These are phyloP conservation scores for Mamestra configurata DNA, from an alignment of 1,140 invertebrate species.

Conservation along the genomic window DNA sequence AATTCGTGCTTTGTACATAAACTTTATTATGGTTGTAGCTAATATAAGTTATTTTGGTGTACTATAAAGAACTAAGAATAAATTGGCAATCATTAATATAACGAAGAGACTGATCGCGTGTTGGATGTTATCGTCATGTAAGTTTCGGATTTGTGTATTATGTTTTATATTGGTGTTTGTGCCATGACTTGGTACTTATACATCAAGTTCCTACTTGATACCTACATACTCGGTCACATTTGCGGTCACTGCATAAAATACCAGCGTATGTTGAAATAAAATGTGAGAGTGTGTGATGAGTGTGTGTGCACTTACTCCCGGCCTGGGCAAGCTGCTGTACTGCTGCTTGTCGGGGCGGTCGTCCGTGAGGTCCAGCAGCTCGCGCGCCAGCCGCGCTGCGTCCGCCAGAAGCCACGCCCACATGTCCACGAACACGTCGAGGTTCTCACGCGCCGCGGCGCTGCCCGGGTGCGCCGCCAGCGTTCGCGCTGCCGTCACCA, in stretches of 20 bases:
- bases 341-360: constrained; percentile 95
- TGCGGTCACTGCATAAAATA: not conserved
- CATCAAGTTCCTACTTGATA: no score
- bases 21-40: no score
- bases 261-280: not conserved
- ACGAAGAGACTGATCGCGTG: not conserved
- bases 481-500: constrained; percentile 97
- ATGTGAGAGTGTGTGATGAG: not conserved
- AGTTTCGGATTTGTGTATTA: no score
- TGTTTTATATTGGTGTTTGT: no score
- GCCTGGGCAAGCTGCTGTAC: constrained; percentile 97
- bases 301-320: constrained; percentile 92
- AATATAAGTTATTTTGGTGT: no score
- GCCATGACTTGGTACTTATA: no score
- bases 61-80: no score
- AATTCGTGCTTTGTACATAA: no score
- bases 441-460: constrained; percentile 98
- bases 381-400: constrained; percentile 94
- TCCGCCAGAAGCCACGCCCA: constrained; percentile 98
- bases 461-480: constrained; percentile 96
- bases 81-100: no score
- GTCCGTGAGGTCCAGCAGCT: constrained; percentile 95
- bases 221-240: no score
- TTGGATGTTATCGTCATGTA: no score
- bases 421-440: constrained; percentile 99